Conservation (phyloP, 2,888 invertebrate genomes). For the Creontiades dilutus region DNA sequence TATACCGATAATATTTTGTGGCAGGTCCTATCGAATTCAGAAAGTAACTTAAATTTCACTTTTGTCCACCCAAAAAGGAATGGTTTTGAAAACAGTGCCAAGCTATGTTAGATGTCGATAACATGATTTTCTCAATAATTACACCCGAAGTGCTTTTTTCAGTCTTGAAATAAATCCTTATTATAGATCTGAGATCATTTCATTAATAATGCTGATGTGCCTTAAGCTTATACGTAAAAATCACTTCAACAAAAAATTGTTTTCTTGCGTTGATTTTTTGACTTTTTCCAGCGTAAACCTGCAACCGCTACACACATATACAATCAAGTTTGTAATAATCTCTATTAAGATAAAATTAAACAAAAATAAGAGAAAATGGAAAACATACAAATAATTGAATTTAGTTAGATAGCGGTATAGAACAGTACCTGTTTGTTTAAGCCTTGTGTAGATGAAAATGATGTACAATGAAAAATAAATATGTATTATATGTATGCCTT, state of each 20-base stretch:
- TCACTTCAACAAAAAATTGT: background rate
- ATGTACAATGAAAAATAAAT: slow-evolving; percentile 36
- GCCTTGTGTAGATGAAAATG: slow-evolving; percentile 48
- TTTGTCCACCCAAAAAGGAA: too few species aligned
- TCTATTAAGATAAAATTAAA: background rate
- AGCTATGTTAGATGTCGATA: background rate
- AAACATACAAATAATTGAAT: background rate
- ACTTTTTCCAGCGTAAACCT: slow-evolving; percentile 24
- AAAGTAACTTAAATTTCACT: too few species aligned
- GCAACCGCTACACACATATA: slow-evolving; percentile 21
- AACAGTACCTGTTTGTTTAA: slow-evolving; percentile 61
- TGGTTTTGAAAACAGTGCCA: background rate
- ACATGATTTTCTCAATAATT: background rate
- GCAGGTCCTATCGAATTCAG: too few species aligned
- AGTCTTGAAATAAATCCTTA: background rate
- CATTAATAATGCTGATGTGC: slow-evolving; percentile 25
- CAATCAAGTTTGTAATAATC: slow-evolving; percentile 49
- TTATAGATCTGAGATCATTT: background rate
- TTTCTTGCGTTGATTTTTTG: background rate
- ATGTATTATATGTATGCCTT: slow-evolving; percentile 68
- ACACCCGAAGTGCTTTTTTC: background rate
- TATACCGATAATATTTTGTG: too few species aligned
- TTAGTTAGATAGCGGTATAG: slow-evolving; percentile 54
- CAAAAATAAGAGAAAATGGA: background rate
- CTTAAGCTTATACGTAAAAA: slow-evolving; percentile 49